Conservation (phyloP, 2,113 vertebrate species). For the Meleagris gallopavo region DNA sequence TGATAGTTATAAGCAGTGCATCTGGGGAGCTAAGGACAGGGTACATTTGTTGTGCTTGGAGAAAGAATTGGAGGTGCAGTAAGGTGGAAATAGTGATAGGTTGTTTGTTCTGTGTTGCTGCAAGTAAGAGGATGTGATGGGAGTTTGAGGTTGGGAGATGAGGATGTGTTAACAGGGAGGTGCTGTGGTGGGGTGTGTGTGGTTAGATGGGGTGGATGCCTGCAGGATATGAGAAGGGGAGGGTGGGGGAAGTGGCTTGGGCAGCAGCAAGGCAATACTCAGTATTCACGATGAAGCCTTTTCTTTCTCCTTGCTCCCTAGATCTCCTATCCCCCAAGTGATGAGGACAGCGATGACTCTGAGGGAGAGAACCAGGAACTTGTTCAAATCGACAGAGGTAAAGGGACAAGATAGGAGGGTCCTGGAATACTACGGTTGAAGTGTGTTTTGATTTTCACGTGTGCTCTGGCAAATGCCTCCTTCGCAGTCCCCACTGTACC, state of each 20-base stretch:
- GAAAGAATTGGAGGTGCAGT: not conserved
- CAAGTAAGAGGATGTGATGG: not conserved
- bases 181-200: rapidly evolving
- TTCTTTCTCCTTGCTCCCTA: constrained; percentile 67
- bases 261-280: not conserved
- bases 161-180: not conserved
- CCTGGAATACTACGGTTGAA: not conserved
- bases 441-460: not conserved
- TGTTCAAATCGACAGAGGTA: constrained; percentile 93
- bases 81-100: not conserved
- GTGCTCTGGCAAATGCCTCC: not conserved
- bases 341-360: constrained; percentile 92
- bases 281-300: not conserved
- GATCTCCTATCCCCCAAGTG: constrained; percentile 90
- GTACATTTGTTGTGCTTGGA: not conserved
- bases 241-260: not conserved
- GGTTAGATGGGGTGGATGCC: not conserved
- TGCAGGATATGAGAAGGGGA: not conserved
- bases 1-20: not conserved
- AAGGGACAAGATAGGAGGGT: constrained; percentile 22
- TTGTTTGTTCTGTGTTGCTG: not conserved
- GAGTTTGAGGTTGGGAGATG: not conserved
- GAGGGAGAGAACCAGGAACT: constrained; percentile 94
- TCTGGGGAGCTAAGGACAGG: not conserved
- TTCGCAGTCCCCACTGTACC: not conserved